A percentile compares a stretch with the other conserved stretches of the same genome.
Conservation (phyloP, 2,888 invertebrate genomes). For the Drosophila stalkeri region DNA sequence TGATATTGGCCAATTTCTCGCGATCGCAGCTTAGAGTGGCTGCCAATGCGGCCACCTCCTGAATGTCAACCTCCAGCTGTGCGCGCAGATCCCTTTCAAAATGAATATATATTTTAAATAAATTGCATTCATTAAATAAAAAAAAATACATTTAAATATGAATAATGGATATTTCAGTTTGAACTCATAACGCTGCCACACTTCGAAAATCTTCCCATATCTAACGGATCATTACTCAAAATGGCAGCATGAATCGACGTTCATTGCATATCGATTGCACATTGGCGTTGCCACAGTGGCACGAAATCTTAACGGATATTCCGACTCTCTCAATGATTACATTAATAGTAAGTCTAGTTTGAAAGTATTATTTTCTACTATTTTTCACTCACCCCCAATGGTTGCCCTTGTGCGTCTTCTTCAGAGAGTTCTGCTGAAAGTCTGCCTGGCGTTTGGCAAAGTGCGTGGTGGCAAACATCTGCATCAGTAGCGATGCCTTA, state of each 20-base stretch:
- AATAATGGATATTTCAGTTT: neutral
- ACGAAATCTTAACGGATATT: neutral
- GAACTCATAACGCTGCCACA: neutral
- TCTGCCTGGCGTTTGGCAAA: constrained; percentile 90
- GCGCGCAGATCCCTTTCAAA: constrained; percentile 93
- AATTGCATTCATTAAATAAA: neutral
- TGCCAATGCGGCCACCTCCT: constrained; percentile 83
- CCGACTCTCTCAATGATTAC: neutral
- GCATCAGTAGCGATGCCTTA: constrained; percentile 94
- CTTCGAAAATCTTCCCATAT: neutral
- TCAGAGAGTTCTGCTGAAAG: constrained; percentile 92
- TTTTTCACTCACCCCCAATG: constrained; percentile 91
- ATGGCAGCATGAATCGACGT: neutral
- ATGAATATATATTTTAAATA: neutral
- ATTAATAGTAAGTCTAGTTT: neutral
- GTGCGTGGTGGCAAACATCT: constrained; percentile 96
- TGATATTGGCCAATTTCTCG: constrained; percentile 80
- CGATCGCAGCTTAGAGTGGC: constrained; percentile 83
- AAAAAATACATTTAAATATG: neutral
- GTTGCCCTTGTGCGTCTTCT: constrained; percentile 93
- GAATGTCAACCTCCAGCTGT: constrained; percentile 90
- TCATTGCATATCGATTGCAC: neutral
- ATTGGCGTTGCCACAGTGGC: neutral
- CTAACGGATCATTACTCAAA: constrained; percentile 9
- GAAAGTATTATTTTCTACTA: neutral